Base-by-base conservation (phyloP, 2,888 invertebrate species). In the Leptinotarsa rubiginosa region DNA sequence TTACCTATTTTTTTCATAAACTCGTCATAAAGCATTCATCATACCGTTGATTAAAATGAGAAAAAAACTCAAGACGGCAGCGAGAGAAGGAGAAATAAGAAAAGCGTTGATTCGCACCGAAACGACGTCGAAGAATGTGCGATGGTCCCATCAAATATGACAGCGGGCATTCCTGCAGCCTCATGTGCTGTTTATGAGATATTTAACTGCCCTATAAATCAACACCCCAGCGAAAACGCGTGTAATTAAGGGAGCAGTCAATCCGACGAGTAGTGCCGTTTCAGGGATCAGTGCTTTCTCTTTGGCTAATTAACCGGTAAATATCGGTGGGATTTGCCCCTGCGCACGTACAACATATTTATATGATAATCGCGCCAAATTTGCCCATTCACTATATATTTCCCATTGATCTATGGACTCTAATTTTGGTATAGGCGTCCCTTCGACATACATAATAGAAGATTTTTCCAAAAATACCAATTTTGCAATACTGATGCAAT, bases 171-270 rank as follows among this genome's bases (percentile, higher is more conserved):
- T 87, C 87, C 85, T 81, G 81, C 82, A 84, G 85, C 83, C 86
- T 87, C 87, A 87, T 87, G 88, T 88, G 88, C 88, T 88, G 88
- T 89, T 89, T 89, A 89, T 89, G 89, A 88, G 88, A 88, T 87
- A 88, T 88, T 87, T 89, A 89, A 89, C 89, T 88, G 86, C 86
- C 85, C 88, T 86, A 89, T 89, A 89, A 89, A 89, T 89, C 89
- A 89, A 88, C 88, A 88, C 88, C 89, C 88, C 84, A 85, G 84
- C 83, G 84, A 84, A 85, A 87, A 85, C 85, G 85, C 83, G 83
- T 85, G 87, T 87, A 87, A 87, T 87, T 88, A 87, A 87, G 86
- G 85, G 84, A 81, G 83, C 83, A 85, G 78, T 78, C 78, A 78
- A 78, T 78, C 73, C 75, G 71, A 73, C 54, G 73, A 78, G 73